Conservation (phyloP, 2,797 vertebrate genomes). For the Pseudochaenichthys georgianus region DNA sequence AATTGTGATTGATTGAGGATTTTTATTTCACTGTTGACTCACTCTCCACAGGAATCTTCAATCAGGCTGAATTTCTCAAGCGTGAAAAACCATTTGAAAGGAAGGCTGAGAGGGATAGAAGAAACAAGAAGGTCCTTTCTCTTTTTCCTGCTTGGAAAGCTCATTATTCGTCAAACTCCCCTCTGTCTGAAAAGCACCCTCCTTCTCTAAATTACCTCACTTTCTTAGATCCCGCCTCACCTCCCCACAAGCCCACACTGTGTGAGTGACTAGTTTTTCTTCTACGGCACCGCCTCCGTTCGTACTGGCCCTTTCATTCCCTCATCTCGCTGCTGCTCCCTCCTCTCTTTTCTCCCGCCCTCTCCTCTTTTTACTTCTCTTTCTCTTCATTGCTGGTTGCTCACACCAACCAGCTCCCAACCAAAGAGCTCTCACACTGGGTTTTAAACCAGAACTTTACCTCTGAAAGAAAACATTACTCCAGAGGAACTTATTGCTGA, state of each 20-base stretch:
- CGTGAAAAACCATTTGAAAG: conserved; percentile 85
- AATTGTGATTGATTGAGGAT: conserved; percentile 39
- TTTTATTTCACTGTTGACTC: conserved; percentile 39
- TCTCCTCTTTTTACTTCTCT: conserved; percentile 36
- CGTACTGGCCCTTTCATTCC: conserved; percentile 71
- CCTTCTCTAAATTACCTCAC: conserved; percentile 57
- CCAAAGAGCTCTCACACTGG: conserved; percentile 57
- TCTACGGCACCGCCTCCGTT: conserved; percentile 68
- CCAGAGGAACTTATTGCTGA: conserved; percentile 55
- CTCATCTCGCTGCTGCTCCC: conserved; percentile 38
- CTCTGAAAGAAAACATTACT: conserved; percentile 34
- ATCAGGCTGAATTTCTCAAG: conserved; percentile 83
- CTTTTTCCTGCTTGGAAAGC: conserved; percentile 75
- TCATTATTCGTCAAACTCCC: conserved; percentile 87
- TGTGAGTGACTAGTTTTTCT: conserved; percentile 54
- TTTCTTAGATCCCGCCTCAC: conserved; percentile 58
- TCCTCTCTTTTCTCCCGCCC: conserved; percentile 55
- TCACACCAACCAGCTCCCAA: conserved; percentile 63
- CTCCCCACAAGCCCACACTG: conserved; percentile 58
- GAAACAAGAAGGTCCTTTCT: conserved; percentile 82
- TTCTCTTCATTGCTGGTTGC: conserved; percentile 56
- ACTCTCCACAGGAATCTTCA: conserved; percentile 74
- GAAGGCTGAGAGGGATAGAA: conserved; percentile 55
- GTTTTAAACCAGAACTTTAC: conserved; percentile 52
- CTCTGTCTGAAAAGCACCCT: conserved; percentile 59